Percentiles rank a stretch among this genome's conserved stretches.
phyloP scores from a whole-genome alignment of 2,888 invertebrate species.

The Microplitis manilae region DNA sequence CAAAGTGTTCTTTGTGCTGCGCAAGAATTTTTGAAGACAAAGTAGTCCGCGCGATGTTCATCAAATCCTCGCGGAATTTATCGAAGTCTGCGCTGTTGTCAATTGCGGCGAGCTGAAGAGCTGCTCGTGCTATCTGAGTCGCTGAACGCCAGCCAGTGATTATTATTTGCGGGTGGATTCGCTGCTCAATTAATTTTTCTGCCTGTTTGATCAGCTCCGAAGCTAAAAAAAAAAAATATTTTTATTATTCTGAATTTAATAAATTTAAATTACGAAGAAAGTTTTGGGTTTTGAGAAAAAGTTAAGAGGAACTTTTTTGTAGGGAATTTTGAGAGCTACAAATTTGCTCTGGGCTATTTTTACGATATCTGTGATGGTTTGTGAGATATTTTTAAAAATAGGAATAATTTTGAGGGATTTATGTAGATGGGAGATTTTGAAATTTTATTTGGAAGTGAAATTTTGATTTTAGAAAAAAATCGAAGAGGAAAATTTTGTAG shows the following conservation, averaged over 20 bases:
- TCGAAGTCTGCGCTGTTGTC: constrained; percentile 87
- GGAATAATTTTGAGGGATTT: too few species aligned
- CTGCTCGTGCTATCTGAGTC: constrained; percentile 85
- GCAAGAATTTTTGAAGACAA: constrained; percentile 97
- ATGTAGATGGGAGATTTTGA: too few species aligned
- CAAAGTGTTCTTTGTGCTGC: constrained; percentile 97
- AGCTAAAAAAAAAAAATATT: constrained; percentile 74
- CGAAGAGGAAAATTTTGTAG: too few species aligned
- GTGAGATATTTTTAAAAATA: too few species aligned
- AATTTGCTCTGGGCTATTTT: too few species aligned
- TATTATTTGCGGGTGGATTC: constrained; percentile 98
- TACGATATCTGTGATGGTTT: too few species aligned
- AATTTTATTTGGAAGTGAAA: too few species aligned
- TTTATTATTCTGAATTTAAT: neutral
- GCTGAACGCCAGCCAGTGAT: constrained; percentile 96
- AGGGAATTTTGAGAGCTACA: too few species aligned
- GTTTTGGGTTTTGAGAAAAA: too few species aligned
- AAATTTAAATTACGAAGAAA: neutral
- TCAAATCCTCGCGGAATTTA: constrained; percentile 87
- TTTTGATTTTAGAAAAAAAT: too few species aligned
- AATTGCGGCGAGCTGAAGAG: constrained; percentile 83
- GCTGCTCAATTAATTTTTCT: constrained; percentile 92
- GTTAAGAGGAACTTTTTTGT: too few species aligned
- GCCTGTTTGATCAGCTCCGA: constrained; percentile 96
- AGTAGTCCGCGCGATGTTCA: constrained; percentile 98